Evolutionary conservation across 2,797 vertebrate species (phyloP), one percentile per base, ranked within the genome.

Genomic region (Lates japonicus): DNA sequence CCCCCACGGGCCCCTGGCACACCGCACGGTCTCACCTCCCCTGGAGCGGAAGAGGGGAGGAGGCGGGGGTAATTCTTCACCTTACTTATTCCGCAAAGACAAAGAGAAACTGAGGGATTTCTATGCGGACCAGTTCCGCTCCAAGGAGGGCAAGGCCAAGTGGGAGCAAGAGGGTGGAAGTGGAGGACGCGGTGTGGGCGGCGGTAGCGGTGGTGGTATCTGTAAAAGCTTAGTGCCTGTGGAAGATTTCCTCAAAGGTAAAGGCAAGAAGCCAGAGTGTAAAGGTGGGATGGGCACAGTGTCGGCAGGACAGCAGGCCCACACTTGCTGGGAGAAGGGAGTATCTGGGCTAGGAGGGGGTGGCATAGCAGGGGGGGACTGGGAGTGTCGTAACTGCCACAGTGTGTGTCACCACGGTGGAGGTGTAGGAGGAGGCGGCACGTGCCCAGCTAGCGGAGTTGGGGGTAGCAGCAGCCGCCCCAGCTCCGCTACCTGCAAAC

Each of bases 51-150:
- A 95, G 88, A 93, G 93, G 89, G 94, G 93, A 87, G 94, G 88
- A 77, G 93, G 91, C 89, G 90, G 86, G 90, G 94, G 93, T 90
- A 93, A 93, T 91, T 92, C 93, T 92, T 95, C 95, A 78, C 93
- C 95, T 84, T 96, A 93, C 85, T 95, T 96, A 88, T 97, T 98
- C 93, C 96, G 97, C 94, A 94, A 93, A 90, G 98, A 99, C 93
- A 99, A 99, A 91, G 98, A 99, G 79, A 97, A 97, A 90, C 94
- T 99, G 66, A 96, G 98, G 87, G 98, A 99, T 92, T 98, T 98
- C 94, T 99, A 99, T 92, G 95, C 96, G 93, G 98, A 99, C 88
- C 98, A 99, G 94, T 98, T 99, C 93, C 96, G 96, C 80, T 92
- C 97, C 73, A 98, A 98, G 96, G 98, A 99, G 92, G 97, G 97